Evolutionary conservation across 1,140 invertebrate species (phyloP).

Genomic region (Charaxes varanes): DNA sequence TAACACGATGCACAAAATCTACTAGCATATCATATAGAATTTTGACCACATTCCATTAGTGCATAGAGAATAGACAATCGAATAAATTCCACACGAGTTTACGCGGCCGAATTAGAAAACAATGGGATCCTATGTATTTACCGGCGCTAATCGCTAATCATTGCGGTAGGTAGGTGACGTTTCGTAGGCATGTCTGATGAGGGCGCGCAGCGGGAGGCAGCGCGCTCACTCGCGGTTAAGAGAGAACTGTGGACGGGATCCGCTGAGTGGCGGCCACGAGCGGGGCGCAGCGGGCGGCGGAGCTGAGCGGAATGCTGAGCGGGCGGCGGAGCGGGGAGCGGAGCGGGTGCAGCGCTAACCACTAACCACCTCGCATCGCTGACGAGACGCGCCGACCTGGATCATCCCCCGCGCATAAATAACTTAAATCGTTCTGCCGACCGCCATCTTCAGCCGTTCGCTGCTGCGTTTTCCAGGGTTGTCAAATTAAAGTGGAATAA

Average conservation of each 20-base stretch:
- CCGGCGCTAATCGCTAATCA: conserved; percentile 51
- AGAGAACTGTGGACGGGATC: conserved; percentile 52
- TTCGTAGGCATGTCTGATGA: conserved; percentile 56
- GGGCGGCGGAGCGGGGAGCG: conserved; percentile 23
- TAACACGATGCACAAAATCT: too few relatives aligned
- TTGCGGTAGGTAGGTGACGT: conserved; percentile 52
- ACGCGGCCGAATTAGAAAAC: too few relatives aligned
- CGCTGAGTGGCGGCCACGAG: conserved; percentile 21
- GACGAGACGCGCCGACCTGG: conserved; percentile 46
- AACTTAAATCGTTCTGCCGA: conserved; percentile 23
- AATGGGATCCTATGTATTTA: conserved; percentile 35
- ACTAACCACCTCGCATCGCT: conserved; percentile 24
- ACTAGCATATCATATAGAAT: conserved; percentile 32
- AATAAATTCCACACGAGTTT: conserved; percentile 43
- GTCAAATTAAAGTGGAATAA: too few relatives aligned
- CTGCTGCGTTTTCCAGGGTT: neutral
- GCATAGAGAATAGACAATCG: conserved; percentile 35
- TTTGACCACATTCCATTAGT: conserved; percentile 63
- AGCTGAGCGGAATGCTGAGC: conserved; percentile 14
- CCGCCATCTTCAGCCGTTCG: neutral
- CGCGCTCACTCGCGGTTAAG: conserved; percentile 64
- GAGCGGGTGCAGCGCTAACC: conserved; percentile 18
- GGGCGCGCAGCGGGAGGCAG: conserved; percentile 59
- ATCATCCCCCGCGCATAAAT: conserved; percentile 49
- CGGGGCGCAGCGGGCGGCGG: conserved; percentile 16